Evolutionary conservation across 2,888 invertebrate species (phyloP).

Genomic region (Phyllotreta cruciferae): DNA sequence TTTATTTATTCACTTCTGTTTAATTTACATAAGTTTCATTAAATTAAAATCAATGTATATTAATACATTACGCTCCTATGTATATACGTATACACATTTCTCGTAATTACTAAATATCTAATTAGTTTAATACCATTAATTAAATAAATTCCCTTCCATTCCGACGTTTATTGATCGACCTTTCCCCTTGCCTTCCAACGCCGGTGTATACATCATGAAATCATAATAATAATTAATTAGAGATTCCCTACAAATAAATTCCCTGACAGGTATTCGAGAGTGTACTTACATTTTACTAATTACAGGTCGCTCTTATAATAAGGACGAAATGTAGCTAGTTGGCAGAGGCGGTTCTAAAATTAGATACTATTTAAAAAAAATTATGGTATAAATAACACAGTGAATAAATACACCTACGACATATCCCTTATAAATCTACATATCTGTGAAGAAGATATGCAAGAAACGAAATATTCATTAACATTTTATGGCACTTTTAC

Average conservation of each 20-base stretch:
- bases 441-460: too few relatives aligned
- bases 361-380: constrained; percentile 8
- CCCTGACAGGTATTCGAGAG: constrained; percentile 22
- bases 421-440: too few relatives aligned
- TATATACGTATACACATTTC: constrained; percentile 10
- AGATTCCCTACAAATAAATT: constrained; percentile 28
- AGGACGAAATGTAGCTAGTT: constrained; percentile 14
- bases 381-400: background rate
- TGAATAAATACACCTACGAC: background rate
- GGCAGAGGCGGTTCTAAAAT: background rate
- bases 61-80: too few relatives aligned
- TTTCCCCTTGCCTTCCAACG: constrained; percentile 1
- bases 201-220: constrained; percentile 22
- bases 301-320: constrained; percentile 16
- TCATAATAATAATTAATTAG: constrained; percentile 29
- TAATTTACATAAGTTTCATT: background rate
- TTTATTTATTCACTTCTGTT: too few relatives aligned
- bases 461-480: background rate
- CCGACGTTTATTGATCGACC: constrained; percentile 8
- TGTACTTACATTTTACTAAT: constrained; percentile 23
- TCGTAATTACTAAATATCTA: constrained; percentile 9
- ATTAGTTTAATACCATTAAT: constrained; percentile 19
- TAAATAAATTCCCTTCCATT: constrained; percentile 16
- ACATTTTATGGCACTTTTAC: constrained; percentile 21
- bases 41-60: constrained; percentile 7